Conservation (phyloP, 2,888 invertebrate genomes). For the Dynastes maya region DNA sequence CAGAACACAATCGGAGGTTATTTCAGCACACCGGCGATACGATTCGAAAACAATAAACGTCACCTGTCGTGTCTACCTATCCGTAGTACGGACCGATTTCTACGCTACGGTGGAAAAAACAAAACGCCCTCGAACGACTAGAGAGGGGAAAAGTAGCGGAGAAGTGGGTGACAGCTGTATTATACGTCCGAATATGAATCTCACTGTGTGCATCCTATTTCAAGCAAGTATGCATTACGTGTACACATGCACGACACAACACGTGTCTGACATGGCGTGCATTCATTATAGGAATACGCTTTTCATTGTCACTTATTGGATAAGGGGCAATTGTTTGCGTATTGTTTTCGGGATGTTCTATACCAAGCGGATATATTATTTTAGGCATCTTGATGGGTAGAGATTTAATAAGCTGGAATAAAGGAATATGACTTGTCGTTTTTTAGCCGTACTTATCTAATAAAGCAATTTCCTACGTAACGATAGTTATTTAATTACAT, state of each 20-base stretch:
- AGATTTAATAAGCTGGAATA: not conserved
- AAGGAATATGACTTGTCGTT: too few relatives aligned
- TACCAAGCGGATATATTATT: not conserved
- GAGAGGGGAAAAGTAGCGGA: slow-evolving; percentile 5
- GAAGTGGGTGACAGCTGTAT: slow-evolving; percentile 18
- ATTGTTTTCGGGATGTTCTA: not conserved
- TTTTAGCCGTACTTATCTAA: too few relatives aligned
- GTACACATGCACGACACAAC: not conserved
- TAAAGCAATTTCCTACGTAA: too few relatives aligned
- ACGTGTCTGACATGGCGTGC: not conserved
- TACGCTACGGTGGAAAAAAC: slow-evolving; percentile 9
- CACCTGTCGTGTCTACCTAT: slow-evolving; percentile 35
- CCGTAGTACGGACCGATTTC: slow-evolving; percentile 19
- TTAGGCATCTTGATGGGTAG: not conserved
- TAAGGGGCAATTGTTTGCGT: slow-evolving; percentile 8
- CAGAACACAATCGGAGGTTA: slow-evolving; percentile 14
- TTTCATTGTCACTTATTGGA: not conserved
- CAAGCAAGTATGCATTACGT: not conserved
- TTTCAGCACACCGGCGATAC: slow-evolving; percentile 13
- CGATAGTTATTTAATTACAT: too few relatives aligned
- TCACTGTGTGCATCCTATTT: slow-evolving; percentile 10
- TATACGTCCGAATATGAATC: slow-evolving; percentile 6
- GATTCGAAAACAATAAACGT: slow-evolving; percentile 41
- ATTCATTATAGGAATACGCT: slow-evolving; percentile 1
- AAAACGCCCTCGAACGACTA: not conserved